Evolutionary conservation across 1,140 invertebrate species (phyloP), one percentile per base, ranked within the genome.

Genomic region (Penaeus chinensis): DNA sequence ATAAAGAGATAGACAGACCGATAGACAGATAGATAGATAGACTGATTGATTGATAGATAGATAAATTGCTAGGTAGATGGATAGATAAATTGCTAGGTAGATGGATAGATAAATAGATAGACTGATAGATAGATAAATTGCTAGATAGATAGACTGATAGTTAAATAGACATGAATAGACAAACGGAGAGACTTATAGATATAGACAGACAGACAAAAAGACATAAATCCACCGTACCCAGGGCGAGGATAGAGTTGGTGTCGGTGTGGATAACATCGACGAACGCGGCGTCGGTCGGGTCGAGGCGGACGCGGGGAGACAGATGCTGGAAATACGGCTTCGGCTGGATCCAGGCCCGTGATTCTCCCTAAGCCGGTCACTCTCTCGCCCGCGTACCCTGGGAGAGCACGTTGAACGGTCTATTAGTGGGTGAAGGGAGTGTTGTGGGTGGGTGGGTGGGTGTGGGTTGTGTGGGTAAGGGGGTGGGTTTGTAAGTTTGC

Each of bases 311-410:
- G n/a, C 92, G 92, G 13, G 92, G 90, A 0, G 92, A 90, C 11
- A 91, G 91, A 16, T 91, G 78, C 79, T 91, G 95, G 92, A 97
- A 97, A 90, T 96, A 96, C 0, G 96, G 96, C 91, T 96, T 96
- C 96, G 0, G 96, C 96, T 8, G 96, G 96, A 93, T 97, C 96
- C 27, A 97, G 92, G 2, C 86, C 74, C 10, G 60, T 90, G 54
- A 89, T 71, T 18, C 61, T 62, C 11, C 65, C 76, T 24, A 86
- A 19, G 95, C 96, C 89, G 74, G 86, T 27, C 8, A 69, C 69
- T 32, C 63, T 0, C 54, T 81, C 27, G 32, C 86, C 81, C 0
- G 66, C 84, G 61, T 85, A 85, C 0, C 96, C 96, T 85, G 79
- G 47, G 4, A 32, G 32, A 32, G 32, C 32, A 32, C 0, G 11